These are phyloP conservation scores for Tetheella fluctuosa DNA, from an alignment of 2,888 invertebrate species.

Conservation along the genomic window DNA sequence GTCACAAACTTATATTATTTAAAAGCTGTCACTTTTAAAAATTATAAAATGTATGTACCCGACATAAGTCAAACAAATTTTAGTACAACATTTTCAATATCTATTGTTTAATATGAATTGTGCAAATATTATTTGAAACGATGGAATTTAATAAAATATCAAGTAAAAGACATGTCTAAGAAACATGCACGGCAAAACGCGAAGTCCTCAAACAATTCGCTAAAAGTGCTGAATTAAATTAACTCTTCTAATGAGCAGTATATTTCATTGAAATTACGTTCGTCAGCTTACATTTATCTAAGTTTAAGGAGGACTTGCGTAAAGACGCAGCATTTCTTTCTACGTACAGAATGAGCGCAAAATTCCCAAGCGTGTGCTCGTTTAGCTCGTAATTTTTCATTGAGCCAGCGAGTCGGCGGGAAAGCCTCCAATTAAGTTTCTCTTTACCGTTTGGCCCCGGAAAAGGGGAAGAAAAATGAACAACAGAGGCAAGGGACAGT, in stretches of 20 bases:
- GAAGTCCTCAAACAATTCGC: slow-evolving; percentile 38
- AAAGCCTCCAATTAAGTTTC: slow-evolving; percentile 84
- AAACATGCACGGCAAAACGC: slow-evolving; percentile 12
- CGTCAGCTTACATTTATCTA: slow-evolving; percentile 72
- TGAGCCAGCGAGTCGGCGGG: slow-evolving; percentile 78
- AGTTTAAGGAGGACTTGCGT: slow-evolving; percentile 61
- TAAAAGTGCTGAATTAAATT: slow-evolving; percentile 56
- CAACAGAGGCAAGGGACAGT: slow-evolving; percentile 73
- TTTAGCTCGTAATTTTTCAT: slow-evolving; percentile 84
- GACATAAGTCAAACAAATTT: too few species aligned
- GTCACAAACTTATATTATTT: too few species aligned
- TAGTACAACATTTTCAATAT: too few species aligned
- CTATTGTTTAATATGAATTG: too few species aligned
- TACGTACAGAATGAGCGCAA: slow-evolving; percentile 67
- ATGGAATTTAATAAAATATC: neutral
- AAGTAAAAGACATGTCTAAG: slow-evolving; percentile 5
- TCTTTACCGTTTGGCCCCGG: slow-evolving; percentile 78
- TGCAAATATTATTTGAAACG: too few species aligned
- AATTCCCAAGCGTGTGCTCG: slow-evolving; percentile 81
- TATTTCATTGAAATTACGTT: slow-evolving; percentile 71
- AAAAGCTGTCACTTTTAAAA: too few species aligned
- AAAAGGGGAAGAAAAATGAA: slow-evolving; percentile 79
- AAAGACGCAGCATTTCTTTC: slow-evolving; percentile 72
- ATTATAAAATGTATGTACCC: too few species aligned
- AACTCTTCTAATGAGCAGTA: slow-evolving; percentile 62